A percentile compares a stretch with the other conserved stretches of the same genome.
These are phyloP conservation scores for Candidula unifasciata DNA, from an alignment of 2,888 invertebrate species.

Conservation along the genomic window DNA sequence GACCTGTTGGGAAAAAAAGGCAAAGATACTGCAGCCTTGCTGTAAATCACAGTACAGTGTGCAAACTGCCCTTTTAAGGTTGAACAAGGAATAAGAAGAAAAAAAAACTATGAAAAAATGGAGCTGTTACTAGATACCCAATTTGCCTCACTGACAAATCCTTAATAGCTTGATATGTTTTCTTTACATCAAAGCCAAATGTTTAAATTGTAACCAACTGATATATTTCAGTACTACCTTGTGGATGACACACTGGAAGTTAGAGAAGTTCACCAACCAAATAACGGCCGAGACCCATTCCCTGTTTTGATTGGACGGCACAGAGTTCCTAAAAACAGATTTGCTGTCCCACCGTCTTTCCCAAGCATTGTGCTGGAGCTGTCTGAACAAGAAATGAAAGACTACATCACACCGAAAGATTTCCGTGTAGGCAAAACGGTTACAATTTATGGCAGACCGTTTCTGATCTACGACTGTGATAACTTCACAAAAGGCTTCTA, in stretches of 20 bases:
- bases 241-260: conserved; percentile 89
- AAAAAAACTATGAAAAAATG: too few relatives aligned
- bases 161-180: too few relatives aligned
- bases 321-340: conserved; percentile 80
- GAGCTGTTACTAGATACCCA: too few relatives aligned
- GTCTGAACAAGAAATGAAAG: conserved; percentile 84
- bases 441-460: conserved; percentile 79
- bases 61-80: too few relatives aligned
- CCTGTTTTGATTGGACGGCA: conserved; percentile 86
- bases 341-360: conserved; percentile 74
- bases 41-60: too few relatives aligned
- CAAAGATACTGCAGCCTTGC: too few relatives aligned
- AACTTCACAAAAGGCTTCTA: conserved; percentile 88
- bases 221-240: conserved; percentile 83
- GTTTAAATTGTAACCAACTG: background rate
- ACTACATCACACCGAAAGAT: conserved; percentile 88
- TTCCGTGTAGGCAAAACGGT: conserved; percentile 84
- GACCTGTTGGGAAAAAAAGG: too few relatives aligned
- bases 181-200: too few relatives aligned
- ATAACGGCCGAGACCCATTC: conserved; percentile 88
- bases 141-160: too few relatives aligned
- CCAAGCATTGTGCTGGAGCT: conserved; percentile 84
- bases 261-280: conserved; percentile 85
- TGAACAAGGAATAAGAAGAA: too few relatives aligned
- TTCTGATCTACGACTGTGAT: conserved; percentile 89